Conservation (phyloP, 1,140 invertebrate species). For the Phenacoccus solenopsis region DNA sequence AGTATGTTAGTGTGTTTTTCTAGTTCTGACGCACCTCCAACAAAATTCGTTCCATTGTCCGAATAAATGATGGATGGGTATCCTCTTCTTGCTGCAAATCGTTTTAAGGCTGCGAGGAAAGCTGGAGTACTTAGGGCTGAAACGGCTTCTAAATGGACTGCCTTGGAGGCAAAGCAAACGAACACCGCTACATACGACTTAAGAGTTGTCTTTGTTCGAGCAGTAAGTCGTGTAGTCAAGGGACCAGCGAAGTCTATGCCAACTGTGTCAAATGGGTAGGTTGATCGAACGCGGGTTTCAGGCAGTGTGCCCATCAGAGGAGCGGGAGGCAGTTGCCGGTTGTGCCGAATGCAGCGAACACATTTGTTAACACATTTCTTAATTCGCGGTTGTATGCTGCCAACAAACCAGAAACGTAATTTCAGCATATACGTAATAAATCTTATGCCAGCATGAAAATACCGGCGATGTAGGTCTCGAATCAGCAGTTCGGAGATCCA, state of each 20-base stretch:
- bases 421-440: background rate
- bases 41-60: conserved; percentile 27
- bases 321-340: background rate
- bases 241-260: conserved; percentile 9
- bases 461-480: background rate
- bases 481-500: background rate
- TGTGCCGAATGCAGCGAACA: background rate
- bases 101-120: conserved; percentile 20
- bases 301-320: background rate
- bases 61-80: conserved; percentile 21
- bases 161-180: conserved; percentile 24
- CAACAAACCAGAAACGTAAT: background rate
- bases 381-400: background rate
- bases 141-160: conserved; percentile 25
- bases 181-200: conserved; percentile 5
- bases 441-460: background rate
- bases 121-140: conserved; percentile 21
- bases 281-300: background rate
- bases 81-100: conserved; percentile 22
- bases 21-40: conserved; percentile 14
- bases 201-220: background rate
- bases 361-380: background rate
- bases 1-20: background rate
- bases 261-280: background rate
- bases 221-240: no score